Evolutionary conservation across 1,140 invertebrate genomes (phyloP).

Genomic region (Lepidurus arcticus): DNA sequence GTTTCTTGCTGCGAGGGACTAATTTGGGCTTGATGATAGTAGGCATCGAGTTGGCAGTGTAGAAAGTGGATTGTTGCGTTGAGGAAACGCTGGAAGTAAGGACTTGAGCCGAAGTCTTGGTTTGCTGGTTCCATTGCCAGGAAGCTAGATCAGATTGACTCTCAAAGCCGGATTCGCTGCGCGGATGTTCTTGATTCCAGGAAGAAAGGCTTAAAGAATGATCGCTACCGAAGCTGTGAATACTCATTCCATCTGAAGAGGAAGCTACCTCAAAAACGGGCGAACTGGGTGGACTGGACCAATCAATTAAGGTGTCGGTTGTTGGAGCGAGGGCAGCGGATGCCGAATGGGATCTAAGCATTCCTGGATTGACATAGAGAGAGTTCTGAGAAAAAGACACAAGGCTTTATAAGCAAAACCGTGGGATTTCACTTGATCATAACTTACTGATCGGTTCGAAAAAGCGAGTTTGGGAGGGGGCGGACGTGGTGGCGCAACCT

Average conservation of each 20-base stretch:
- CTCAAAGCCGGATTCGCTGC: slow-evolving; percentile 32
- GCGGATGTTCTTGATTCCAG: background rate
- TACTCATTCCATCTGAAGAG: slow-evolving; percentile 28
- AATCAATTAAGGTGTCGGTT: slow-evolving; percentile 28
- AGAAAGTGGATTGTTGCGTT: background rate
- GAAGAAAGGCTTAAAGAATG: background rate
- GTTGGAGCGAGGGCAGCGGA: slow-evolving; percentile 4
- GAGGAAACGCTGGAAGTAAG: background rate
- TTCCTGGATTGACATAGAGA: background rate
- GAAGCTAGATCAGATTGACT: slow-evolving; percentile 24
- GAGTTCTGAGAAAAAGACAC: background rate
- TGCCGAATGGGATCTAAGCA: background rate
- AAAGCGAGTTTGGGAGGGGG: slow-evolving; percentile 29
- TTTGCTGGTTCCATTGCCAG: background rate
- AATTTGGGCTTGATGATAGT: background rate
- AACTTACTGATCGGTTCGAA: background rate
- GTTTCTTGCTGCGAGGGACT: background rate
- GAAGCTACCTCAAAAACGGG: slow-evolving; percentile 23
- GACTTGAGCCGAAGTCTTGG: slow-evolving; percentile 8
- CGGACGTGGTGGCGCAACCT: slow-evolving; percentile 29
- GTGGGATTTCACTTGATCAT: background rate
- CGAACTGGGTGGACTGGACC: slow-evolving; percentile 27
- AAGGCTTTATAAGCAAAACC: background rate
- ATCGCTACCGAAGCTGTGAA: slow-evolving; percentile 30
- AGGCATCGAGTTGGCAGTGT: slow-evolving; percentile 2